phyloP scores from a whole-genome alignment of 1,140 invertebrate genomes.

The Aphidius gifuensis region DNA sequence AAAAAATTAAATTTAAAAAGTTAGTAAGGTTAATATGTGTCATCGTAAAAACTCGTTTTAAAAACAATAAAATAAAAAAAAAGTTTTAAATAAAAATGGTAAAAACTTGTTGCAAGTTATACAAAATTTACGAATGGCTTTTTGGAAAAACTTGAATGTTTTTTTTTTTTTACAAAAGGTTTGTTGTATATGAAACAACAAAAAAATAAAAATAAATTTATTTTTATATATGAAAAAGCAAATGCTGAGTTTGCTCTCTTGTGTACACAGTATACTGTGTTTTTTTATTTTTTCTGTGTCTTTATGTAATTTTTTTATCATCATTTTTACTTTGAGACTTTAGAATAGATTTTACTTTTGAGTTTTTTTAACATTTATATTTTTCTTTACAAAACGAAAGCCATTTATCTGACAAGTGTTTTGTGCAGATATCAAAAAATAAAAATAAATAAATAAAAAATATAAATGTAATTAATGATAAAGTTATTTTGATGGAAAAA shows the following conservation, averaged over 20 bases:
- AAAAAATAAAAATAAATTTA: not conserved
- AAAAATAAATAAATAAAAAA: too few species aligned
- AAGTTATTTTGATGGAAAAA: too few species aligned
- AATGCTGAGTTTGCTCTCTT: not conserved
- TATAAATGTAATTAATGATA: too few species aligned
- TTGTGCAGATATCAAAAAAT: too few species aligned
- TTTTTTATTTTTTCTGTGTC: not conserved
- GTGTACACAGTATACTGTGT: too few species aligned
- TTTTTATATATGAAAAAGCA: not conserved
- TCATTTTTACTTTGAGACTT: not conserved
- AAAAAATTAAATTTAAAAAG: not conserved
- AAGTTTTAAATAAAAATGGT: conserved; percentile 16
- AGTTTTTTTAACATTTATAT: too few species aligned
- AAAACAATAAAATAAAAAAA: conserved; percentile 5
- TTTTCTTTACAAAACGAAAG: too few species aligned
- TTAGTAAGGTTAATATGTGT: conserved; percentile 16
- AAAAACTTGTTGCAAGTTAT: conserved; percentile 44
- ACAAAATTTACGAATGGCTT: conserved; percentile 33
- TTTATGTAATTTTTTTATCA: not conserved
- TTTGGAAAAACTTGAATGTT: conserved; percentile 17
- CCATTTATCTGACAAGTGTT: too few species aligned
- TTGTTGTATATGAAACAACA: conserved; percentile 26
- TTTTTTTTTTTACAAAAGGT: conserved; percentile 32
- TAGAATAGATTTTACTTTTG: too few species aligned
- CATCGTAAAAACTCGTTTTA: conserved; percentile 1